Evolutionary conservation across 2,888 invertebrate species (phyloP).

Genomic region (Portevinia maculata): DNA sequence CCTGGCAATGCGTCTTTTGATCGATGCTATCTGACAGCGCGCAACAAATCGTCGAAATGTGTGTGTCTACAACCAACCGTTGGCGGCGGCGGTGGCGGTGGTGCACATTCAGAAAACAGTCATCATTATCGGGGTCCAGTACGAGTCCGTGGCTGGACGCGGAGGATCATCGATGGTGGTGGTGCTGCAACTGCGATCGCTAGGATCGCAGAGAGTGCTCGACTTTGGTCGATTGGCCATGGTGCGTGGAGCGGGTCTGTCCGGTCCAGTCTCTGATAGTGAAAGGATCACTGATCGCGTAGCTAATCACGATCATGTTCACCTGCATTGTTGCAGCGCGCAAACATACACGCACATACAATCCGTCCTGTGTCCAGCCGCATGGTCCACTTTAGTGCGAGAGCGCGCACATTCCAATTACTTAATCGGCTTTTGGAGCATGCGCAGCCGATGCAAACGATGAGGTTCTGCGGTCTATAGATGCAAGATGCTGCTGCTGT

Average conservation of each 20-base stretch:
- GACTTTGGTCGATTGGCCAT: conserved; percentile 22
- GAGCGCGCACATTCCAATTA: conserved; percentile 70
- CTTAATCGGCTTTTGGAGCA: conserved; percentile 68
- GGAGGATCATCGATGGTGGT: conserved; percentile 32
- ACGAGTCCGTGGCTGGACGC: conserved; percentile 36
- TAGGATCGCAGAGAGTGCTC: conserved; percentile 26
- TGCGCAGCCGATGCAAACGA: conserved; percentile 32
- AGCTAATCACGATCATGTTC: conserved; percentile 73
- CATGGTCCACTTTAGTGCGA: conserved; percentile 35
- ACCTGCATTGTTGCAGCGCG: conserved; percentile 67
- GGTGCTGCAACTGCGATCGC: conserved; percentile 8
- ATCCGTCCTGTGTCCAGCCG: conserved; percentile 13
- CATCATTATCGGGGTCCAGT: conserved; percentile 54
- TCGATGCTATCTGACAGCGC: conserved; percentile 75
- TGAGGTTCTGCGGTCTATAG: conserved; percentile 23
- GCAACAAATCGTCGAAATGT: conserved; percentile 74
- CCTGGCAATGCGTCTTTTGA: conserved; percentile 68
- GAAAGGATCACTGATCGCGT: conserved; percentile 70
- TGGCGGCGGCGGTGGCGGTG: conserved; percentile 5
- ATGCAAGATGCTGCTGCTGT: conserved; percentile 43
- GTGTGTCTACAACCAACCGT: conserved; percentile 36
- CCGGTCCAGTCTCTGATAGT: conserved; percentile 43
- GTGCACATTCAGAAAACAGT: conserved; percentile 48
- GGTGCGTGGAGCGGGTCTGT: conserved; percentile 55
- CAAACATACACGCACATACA: conserved; percentile 11